Evolutionary conservation across 2,888 invertebrate species (phyloP).

Genomic region (Blomia tropicalis): DNA sequence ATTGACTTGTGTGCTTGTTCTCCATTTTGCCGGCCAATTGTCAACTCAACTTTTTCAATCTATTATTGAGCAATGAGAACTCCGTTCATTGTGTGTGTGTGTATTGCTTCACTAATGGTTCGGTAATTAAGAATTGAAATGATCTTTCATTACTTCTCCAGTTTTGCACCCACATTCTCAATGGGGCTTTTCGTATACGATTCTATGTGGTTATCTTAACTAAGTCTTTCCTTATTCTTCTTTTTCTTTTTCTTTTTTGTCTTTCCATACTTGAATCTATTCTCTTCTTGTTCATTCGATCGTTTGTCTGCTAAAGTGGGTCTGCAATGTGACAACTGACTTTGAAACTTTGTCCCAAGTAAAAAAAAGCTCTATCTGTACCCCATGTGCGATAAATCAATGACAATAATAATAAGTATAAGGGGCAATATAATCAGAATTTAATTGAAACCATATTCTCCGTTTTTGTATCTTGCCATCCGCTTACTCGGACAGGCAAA

Average conservation of each 20-base stretch:
- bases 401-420: constrained; percentile 11
- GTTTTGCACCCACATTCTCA: not conserved
- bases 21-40: constrained; percentile 5
- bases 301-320: not conserved
- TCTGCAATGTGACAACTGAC: no score
- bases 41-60: constrained; percentile 4
- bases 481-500: constrained; percentile 8
- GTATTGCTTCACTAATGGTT: constrained; percentile 5
- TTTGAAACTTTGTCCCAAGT: not conserved
- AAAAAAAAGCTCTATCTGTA: not conserved
- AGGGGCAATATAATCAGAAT: constrained; percentile 3
- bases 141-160: not conserved
- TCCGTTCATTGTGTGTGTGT: not conserved
- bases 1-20: not conserved
- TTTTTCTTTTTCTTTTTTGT: not conserved
- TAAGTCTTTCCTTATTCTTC: constrained; percentile 4
- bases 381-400: not conserved
- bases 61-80: constrained; percentile 5
- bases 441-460: constrained; percentile 11
- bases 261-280: no score
- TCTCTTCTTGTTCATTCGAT: not conserved
- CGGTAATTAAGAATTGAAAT: constrained; percentile 15
- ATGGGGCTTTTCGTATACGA: not conserved
- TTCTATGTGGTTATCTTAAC: constrained; percentile 14
- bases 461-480: no score